Base-by-base conservation (phyloP, 2,888 invertebrate species). In the Synanthedon formicaeformis region DNA sequence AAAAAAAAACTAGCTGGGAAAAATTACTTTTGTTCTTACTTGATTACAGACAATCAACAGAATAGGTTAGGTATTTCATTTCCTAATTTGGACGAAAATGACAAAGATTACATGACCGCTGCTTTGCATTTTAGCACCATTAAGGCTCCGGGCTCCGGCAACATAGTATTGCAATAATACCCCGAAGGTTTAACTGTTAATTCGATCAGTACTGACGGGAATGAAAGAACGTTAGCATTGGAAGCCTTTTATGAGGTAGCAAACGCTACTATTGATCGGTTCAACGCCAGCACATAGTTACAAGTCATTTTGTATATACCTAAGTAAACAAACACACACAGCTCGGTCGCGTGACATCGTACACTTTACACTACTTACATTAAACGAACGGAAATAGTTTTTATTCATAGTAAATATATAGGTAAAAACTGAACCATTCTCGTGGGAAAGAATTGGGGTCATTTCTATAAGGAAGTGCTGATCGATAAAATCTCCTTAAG, bases 331-430 rank as follows among this genome's bases (percentile, higher is more conserved):
- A 45, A 50, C 52, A 53, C 48, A 34, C 34, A 10, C 34, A 34
- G 34, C 34, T 14, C 54, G 56, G 55, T 69, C 52, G 71, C 73
- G 71, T 72, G 73, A 58, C 59, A 54, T 56, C 56, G 54, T 57
- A 56, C 58, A 59, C 57, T 67, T 63, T 59, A 58, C 58, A 53
- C 55, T 51, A 14, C n/a, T 45, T 45, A 52, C 57, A 54, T 53
- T 59, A 58, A 60, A 63, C 60, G 59, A 61, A 54, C 69, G 70
- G 73, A 73, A 67, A 72, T 64, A 59, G 61, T 61, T 61, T 66
- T 63, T 56, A 62, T 56, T 13, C 45, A 45, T 14, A 13, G 6
- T 45, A 45, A 34, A 45, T 45, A 45, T 11, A 45, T 45, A 45
- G 14, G 49, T 16, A 49, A 49, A 49, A 49, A 49, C 11, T 45